Evolutionary conservation across 2,113 vertebrate genomes (phyloP), one percentile per base, ranked within the genome.

Genomic region (Bambusicola thoracicus): DNA sequence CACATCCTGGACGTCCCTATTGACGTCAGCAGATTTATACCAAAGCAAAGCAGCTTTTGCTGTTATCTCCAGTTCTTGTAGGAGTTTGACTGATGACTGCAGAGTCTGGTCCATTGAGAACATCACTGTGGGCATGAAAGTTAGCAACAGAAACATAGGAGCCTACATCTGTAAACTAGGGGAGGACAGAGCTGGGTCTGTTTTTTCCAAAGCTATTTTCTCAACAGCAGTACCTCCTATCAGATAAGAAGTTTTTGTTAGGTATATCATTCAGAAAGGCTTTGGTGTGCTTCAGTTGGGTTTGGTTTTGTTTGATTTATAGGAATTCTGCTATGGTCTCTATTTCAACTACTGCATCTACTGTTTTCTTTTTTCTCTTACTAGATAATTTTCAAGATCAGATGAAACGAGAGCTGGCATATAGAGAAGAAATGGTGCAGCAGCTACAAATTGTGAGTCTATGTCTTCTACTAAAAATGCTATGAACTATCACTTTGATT

Each of bases 321-420:
- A n/a, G 38, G 4, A 74, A 10, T 82, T 79, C 41, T 62, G 22
- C 48, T 4, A 5, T 43, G 53, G 53, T 44, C 43, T 62, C 41
- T 38, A 16, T 63, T 91, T 88, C 76, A 69, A 85, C 95, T 85
- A 72, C 69, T 82, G 27, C 40, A 18, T 27, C 18, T 40, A 2
- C 25, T 21, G 44, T 67, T 36, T 53, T 27, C 8, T 43, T 55
- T 29, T 29, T 40, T 58, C 76, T 87, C 87, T 96, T 48, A 14
- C 32, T 97, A 99, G 99, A 99, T 97, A 99, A 99, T 98, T 99
- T 99, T 91, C 99, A 99, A 96, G 99, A 99, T 96, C 99, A 99
- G 93, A 99, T 99, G 99, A 99, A 99, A 97, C 97, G 99, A 95
- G 99, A 99, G 77, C 97, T 99, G 81, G 99, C 99, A 8, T 99